Percentiles rank a stretch among this genome's conserved stretches.
These are phyloP conservation scores for Ifrita kowaldi DNA, from an alignment of 2,113 vertebrate genomes.

Conservation along the genomic window DNA sequence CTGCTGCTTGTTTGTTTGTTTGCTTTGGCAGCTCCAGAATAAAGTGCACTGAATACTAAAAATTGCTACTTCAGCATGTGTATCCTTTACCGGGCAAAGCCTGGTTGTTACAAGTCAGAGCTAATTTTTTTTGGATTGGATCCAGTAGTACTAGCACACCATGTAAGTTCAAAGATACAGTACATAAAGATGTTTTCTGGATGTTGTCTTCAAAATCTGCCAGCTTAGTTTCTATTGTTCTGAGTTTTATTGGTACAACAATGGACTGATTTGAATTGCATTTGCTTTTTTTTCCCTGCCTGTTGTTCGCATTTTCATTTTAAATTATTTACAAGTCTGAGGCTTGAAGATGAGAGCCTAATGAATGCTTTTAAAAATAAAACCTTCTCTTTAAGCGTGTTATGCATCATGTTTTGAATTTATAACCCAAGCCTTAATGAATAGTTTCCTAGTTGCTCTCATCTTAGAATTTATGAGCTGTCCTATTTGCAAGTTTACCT, in stretches of 20 bases:
- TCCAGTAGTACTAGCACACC: not conserved
- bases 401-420: conserved; percentile 56
- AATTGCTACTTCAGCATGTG: not conserved
- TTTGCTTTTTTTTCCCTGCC: not conserved
- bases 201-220: conserved; percentile 29
- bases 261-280: conserved; percentile 40
- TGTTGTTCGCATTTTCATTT: conserved; percentile 42
- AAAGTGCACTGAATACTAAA: not conserved
- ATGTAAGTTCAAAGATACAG: conserved; percentile 9
- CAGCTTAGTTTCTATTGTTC: conserved; percentile 6
- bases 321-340: conserved; percentile 67
- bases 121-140: not conserved
- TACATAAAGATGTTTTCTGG: conserved; percentile 24
- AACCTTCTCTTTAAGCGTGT: conserved; percentile 14
- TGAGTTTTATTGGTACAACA: conserved; percentile 37
- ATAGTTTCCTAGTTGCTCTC: conserved; percentile 38
- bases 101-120: not conserved
- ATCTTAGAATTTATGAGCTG: conserved; percentile 49
- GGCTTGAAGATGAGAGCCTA: conserved; percentile 49
- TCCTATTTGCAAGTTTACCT: conserved; percentile 55
- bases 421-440: conserved; percentile 49
- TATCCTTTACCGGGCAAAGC: not conserved
- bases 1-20: not conserved
- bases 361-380: conserved; percentile 65
- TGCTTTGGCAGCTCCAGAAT: not conserved